These are phyloP conservation scores for Ficedula albicollis DNA, from an alignment of 2,797 vertebrate genomes.

Conservation along the genomic window DNA sequence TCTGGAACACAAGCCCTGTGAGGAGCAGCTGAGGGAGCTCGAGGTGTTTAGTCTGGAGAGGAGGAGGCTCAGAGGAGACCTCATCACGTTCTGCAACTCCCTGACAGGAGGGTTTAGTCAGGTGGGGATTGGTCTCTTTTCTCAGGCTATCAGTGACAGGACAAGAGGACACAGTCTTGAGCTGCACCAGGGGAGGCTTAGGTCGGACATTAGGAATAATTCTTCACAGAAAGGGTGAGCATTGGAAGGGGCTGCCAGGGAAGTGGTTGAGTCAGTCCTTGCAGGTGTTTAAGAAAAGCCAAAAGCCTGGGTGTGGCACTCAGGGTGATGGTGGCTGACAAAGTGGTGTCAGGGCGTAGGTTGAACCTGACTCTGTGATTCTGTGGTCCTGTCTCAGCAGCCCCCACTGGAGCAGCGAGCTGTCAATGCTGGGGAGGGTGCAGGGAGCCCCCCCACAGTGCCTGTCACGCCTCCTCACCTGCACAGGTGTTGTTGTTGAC, in stretches of 20 bases:
- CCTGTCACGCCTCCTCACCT: conserved; percentile 71
- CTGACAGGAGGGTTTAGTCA: rapidly evolving
- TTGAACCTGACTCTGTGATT: not conserved
- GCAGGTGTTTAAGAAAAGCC: not conserved
- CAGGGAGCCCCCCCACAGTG: not conserved
- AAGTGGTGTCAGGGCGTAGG: not conserved
- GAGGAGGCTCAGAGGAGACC: not conserved
- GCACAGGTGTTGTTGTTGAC: conserved; percentile 97
- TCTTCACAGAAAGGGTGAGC: not conserved
- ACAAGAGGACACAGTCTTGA: not conserved
- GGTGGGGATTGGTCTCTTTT: not conserved
- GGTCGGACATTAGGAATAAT: not conserved
- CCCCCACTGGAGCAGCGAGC: rapidly evolving
- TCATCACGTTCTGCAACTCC: not conserved
- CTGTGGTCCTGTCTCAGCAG: not conserved
- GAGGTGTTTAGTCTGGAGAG: not conserved
- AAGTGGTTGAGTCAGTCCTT: not conserved
- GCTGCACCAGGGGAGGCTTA: not conserved
- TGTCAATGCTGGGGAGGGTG: rapidly evolving
- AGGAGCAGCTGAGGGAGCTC: not conserved
- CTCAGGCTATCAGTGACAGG: not conserved
- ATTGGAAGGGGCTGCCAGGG: not conserved
- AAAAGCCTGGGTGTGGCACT: not conserved
- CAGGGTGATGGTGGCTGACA: not conserved
- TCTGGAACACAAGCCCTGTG: not conserved